These are phyloP conservation scores for Kuschelorhynchus macadamiae DNA, from an alignment of 2,888 invertebrate genomes.

Conservation along the genomic window DNA sequence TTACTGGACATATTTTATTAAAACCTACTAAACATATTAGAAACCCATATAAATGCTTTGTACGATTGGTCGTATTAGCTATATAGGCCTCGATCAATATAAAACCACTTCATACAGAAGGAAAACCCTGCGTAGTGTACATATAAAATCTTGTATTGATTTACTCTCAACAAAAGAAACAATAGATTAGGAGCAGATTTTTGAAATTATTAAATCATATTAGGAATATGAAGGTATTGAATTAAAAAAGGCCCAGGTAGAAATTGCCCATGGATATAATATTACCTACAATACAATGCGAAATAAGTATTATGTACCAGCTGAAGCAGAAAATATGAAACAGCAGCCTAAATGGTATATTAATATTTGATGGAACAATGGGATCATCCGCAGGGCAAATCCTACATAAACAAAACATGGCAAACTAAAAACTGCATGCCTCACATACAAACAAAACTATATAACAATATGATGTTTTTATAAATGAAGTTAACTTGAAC, in stretches of 20 bases:
- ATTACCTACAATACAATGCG: constrained; percentile 39
- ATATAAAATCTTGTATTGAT: constrained; percentile 36
- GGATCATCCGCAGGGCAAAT: not conserved
- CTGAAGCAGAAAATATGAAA: constrained; percentile 46
- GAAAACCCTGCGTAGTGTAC: constrained; percentile 30
- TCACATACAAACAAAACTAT: constrained; percentile 18
- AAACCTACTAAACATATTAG: too few relatives aligned
- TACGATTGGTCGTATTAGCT: too few relatives aligned
- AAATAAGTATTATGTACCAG: constrained; percentile 32
- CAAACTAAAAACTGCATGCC: constrained; percentile 15
- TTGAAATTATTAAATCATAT: constrained; percentile 40
- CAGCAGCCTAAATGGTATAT: constrained; percentile 30
- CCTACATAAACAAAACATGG: constrained; percentile 12
- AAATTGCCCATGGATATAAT: constrained; percentile 37
- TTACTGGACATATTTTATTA: too few relatives aligned
- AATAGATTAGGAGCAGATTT: constrained; percentile 10
- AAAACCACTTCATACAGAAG: constrained; percentile 12
- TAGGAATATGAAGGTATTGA: constrained; percentile 28
- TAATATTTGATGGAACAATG: constrained; percentile 33
- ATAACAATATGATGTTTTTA: constrained; percentile 13
- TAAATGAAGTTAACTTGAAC: constrained; percentile 21
- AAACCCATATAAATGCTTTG: too few relatives aligned
- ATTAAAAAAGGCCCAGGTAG: constrained; percentile 43
- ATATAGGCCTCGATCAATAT: constrained; percentile 39
- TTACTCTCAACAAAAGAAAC: constrained; percentile 32